These are phyloP conservation scores for Willowsia nigromaculata DNA, from an alignment of 2,888 invertebrate genomes.

Conservation along the genomic window DNA sequence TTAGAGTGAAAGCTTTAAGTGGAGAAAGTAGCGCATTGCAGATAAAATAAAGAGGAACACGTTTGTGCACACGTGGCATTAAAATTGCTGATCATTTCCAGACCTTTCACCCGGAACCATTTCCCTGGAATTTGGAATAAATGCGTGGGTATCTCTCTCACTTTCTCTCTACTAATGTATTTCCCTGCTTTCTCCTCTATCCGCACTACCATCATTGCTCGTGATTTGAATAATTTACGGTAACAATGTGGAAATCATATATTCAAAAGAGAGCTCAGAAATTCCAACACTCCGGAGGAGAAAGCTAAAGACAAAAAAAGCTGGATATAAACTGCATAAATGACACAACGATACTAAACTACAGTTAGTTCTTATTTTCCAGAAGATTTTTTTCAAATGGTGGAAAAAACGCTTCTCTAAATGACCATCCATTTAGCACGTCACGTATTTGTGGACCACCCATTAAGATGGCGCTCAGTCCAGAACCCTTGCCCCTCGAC, in stretches of 20 bases:
- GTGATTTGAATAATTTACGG: constrained; percentile 78
- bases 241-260: constrained; percentile 48
- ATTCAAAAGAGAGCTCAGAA: not conserved
- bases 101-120: not conserved
- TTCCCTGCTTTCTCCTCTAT: too few relatives aligned
- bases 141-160: not conserved
- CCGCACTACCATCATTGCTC: not conserved
- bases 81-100: not conserved
- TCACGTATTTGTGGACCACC: too few relatives aligned
- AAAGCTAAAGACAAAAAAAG: not conserved
- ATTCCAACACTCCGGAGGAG: not conserved
- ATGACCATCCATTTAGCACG: too few relatives aligned
- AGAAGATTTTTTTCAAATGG: too few relatives aligned
- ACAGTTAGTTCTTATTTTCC: not conserved
- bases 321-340: not conserved
- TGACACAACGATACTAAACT: not conserved
- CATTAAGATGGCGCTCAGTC: too few relatives aligned
- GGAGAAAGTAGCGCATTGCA: constrained; percentile 16
- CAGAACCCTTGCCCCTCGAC: too few relatives aligned
- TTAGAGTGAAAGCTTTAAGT: too few relatives aligned
- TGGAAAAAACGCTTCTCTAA: not conserved
- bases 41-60: too few relatives aligned
- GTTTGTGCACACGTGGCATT: not conserved
- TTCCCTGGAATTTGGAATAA: not conserved
- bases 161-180: too few relatives aligned